A percentile compares a stretch with the other conserved stretches of the same genome.
These are phyloP conservation scores for Dryococelus australis DNA, from an alignment of 2,888 invertebrate species.

Conservation along the genomic window DNA sequence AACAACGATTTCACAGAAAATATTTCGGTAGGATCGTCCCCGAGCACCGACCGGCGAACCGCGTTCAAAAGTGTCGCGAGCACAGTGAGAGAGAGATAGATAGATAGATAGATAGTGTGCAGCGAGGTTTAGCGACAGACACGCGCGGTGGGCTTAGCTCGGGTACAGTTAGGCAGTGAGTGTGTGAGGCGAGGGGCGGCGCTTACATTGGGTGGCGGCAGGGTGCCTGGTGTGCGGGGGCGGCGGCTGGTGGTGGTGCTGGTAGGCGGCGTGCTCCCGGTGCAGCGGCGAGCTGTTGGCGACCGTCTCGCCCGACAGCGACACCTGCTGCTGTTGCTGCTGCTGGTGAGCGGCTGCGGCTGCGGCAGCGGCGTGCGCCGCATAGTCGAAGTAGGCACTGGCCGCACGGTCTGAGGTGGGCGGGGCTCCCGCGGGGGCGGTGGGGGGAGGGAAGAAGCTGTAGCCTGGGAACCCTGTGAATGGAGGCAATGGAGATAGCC, in stretches of 20 bases:
- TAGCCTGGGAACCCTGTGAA: slow-evolving; percentile 61
- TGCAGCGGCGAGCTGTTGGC: slow-evolving; percentile 28
- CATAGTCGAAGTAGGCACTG: slow-evolving; percentile 46
- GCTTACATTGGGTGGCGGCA: slow-evolving; percentile 25
- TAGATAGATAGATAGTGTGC: no score
- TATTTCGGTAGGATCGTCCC: no score
- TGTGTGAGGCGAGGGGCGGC: background rate
- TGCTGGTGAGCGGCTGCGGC: slow-evolving; percentile 38
- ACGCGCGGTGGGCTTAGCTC: no score
- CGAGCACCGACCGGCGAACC: no score
- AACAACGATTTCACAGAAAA: no score
- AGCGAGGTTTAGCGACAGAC: no score
- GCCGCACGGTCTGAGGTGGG: slow-evolving; percentile 52
- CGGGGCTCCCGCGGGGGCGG: slow-evolving; percentile 58
- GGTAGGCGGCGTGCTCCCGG: slow-evolving; percentile 12
- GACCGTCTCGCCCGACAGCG: no score
- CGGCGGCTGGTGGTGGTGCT: background rate
- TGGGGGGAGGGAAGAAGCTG: slow-evolving; percentile 59
- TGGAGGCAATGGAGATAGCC: slow-evolving; percentile 38
- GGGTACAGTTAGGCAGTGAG: no score
- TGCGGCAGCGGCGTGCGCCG: slow-evolving; percentile 39
- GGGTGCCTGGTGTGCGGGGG: slow-evolving; percentile 16
- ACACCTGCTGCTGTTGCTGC: slow-evolving; percentile 38
- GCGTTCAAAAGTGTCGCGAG: no score
- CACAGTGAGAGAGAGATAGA: no score